Evolutionary conservation across 30 jellyfish, hydroid and myxozoan species (phyloP).

Genomic region (Turritopsis rubra): DNA sequence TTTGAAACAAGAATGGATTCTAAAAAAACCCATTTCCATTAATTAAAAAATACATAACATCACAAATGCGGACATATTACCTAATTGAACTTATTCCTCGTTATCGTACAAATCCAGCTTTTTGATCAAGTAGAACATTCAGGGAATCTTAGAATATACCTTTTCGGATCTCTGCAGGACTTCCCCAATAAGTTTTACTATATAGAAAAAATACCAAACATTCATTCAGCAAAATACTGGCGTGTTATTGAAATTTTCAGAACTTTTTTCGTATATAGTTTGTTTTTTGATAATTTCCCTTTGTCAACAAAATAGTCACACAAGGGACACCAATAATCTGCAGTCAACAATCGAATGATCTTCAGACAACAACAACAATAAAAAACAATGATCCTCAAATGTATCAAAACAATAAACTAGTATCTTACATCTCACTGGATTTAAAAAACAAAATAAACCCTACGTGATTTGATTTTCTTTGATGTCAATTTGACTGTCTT

Average conservation of each 20-base stretch:
- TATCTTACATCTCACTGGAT: not conserved
- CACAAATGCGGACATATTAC: not conserved
- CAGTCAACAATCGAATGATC: too few relatives aligned
- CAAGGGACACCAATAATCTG: not conserved
- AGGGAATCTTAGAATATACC: not conserved
- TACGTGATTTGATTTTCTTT: not conserved
- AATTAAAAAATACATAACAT: not conserved
- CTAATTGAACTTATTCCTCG: too few relatives aligned
- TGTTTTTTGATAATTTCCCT: too few relatives aligned
- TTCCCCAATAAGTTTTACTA: constrained; percentile 9
- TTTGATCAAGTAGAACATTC: too few relatives aligned
- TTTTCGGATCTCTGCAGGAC: constrained; percentile 5
- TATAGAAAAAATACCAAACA: not conserved
- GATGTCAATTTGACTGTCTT: constrained; percentile 49
- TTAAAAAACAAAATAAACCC: not conserved
- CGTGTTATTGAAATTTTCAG: too few relatives aligned
- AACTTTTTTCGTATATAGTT: too few relatives aligned
- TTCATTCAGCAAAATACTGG: not conserved
- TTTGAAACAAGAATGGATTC: constrained; percentile 71
- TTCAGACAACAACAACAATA: not conserved
- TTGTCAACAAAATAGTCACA: not conserved
- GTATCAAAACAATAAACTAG: not conserved
- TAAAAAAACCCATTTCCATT: not conserved
- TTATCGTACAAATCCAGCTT: not conserved
- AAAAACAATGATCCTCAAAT: not conserved